A percentile compares a stretch with the other conserved stretches of the same genome.
Evolutionary conservation across 2,113 vertebrate species (phyloP).

Genomic region (Geothlypis trichas): DNA sequence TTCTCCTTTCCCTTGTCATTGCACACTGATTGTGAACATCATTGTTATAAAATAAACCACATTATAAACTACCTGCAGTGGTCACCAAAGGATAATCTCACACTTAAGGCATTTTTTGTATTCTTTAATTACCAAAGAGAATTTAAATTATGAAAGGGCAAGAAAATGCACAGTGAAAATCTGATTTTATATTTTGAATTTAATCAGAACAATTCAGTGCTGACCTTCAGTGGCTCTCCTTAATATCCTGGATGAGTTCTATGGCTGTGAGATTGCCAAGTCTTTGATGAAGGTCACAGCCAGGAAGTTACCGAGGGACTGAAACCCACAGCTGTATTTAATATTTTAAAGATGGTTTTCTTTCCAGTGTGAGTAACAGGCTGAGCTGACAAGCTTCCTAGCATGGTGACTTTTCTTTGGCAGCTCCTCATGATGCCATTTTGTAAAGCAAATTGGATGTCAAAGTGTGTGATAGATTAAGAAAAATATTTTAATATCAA

Average conservation of each 20-base stretch:
- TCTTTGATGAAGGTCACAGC: not conserved
- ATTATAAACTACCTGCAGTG: not conserved
- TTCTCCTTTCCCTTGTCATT: not conserved
- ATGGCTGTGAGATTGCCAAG: not conserved
- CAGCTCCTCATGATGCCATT: not conserved
- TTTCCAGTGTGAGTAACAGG: not conserved
- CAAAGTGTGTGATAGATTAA: not conserved
- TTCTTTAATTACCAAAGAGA: not conserved
- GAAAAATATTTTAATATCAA: not conserved
- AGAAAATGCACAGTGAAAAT: not conserved
- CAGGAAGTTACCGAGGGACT: not conserved
- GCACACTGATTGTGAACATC: not conserved
- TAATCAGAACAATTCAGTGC: not conserved
- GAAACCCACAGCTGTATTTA: not conserved
- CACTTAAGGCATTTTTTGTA: not conserved
- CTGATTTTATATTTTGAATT: not conserved
- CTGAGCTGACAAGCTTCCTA: not conserved
- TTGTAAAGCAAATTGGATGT: not conserved
- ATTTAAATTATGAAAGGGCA: not conserved
- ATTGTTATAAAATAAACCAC: not conserved
- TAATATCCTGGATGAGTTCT: not conserved
- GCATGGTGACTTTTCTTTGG: not conserved
- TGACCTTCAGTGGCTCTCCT: not conserved
- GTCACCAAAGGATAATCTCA: not conserved
- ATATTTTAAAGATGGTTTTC: not conserved